These are phyloP conservation scores for Hippopotamus amphibius DNA, from an alignment of 2,113 vertebrate genomes.

Conservation along the genomic window DNA sequence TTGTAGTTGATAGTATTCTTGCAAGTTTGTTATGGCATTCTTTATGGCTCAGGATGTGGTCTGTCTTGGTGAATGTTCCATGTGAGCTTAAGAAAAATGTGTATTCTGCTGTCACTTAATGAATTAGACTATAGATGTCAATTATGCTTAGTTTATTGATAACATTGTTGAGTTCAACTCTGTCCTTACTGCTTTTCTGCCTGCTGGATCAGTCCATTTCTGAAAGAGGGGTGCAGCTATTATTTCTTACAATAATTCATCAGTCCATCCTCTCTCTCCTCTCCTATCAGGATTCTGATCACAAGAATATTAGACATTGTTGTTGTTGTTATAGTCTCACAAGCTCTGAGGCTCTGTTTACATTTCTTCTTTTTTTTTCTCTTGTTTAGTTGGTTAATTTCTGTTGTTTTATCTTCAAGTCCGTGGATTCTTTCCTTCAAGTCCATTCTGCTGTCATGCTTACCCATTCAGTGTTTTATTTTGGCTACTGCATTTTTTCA, in stretches of 20 bases:
- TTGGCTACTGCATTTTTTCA: not conserved
- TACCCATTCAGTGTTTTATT: not conserved
- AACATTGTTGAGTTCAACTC: not conserved
- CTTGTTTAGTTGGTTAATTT: not conserved
- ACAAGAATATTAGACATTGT: not conserved
- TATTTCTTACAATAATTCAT: not conserved
- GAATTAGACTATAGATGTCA: not conserved
- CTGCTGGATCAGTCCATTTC: not conserved
- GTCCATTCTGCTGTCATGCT: not conserved
- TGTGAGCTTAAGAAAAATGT: not conserved
- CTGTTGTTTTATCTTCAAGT: not conserved
- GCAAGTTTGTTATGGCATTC: not conserved
- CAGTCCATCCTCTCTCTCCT: not conserved
- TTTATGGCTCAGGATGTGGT: not conserved
- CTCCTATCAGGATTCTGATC: not conserved
- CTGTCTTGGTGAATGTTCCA: not conserved
- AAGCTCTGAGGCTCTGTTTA: not conserved
- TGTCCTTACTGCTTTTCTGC: not conserved
- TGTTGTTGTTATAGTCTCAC: not conserved
- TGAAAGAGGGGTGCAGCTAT: not conserved
- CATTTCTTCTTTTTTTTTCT: not conserved
- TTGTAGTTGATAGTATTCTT: too few species aligned
- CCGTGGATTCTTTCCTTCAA: not conserved
- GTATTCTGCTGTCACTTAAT: not conserved
- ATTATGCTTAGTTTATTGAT: not conserved